Evolutionary conservation across 2,888 invertebrate genomes (phyloP).

Genomic region (Psylliodes chrysocephalus): DNA sequence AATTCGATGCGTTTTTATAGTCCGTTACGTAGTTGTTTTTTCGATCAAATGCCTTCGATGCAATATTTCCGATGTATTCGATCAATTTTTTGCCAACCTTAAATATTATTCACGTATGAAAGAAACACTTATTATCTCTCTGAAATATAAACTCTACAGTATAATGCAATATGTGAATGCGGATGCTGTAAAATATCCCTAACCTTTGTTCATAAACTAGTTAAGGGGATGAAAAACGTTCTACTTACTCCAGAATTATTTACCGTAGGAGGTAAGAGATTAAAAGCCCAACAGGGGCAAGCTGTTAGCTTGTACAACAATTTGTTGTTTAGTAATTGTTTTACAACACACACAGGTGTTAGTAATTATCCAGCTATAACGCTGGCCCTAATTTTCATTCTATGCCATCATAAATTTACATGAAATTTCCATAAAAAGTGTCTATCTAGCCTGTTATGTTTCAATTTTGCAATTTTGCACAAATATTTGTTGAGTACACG

Average conservation of each 20-base stretch:
- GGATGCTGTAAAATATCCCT: background rate
- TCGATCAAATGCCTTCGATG: too few relatives aligned
- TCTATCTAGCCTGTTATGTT: slow-evolving; percentile 23
- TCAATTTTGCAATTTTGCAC: background rate
- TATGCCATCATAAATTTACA: slow-evolving; percentile 34
- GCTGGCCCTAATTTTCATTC: slow-evolving; percentile 34
- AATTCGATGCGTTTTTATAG: too few relatives aligned
- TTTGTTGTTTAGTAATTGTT: slow-evolving; percentile 39
- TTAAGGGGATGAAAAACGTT: slow-evolving; percentile 20
- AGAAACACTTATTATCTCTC: too few relatives aligned
- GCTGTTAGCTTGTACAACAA: slow-evolving; percentile 36
- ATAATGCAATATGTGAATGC: too few relatives aligned
- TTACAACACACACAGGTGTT: slow-evolving; percentile 38
- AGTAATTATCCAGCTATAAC: slow-evolving; percentile 38
- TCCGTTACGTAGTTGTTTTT: too few relatives aligned
- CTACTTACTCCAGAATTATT: slow-evolving; percentile 19
- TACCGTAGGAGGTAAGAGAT: slow-evolving; percentile 29
- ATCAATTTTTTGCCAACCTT: too few relatives aligned
- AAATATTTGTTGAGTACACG: background rate
- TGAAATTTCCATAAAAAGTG: slow-evolving; percentile 35
- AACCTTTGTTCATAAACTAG: background rate
- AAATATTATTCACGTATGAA: too few relatives aligned
- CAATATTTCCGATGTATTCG: too few relatives aligned
- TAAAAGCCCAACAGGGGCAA: slow-evolving; percentile 30
- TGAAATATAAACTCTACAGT: too few relatives aligned